Conservation (phyloP, 2,888 invertebrate species). For the Caenorhabditis imperialis region DNA sequence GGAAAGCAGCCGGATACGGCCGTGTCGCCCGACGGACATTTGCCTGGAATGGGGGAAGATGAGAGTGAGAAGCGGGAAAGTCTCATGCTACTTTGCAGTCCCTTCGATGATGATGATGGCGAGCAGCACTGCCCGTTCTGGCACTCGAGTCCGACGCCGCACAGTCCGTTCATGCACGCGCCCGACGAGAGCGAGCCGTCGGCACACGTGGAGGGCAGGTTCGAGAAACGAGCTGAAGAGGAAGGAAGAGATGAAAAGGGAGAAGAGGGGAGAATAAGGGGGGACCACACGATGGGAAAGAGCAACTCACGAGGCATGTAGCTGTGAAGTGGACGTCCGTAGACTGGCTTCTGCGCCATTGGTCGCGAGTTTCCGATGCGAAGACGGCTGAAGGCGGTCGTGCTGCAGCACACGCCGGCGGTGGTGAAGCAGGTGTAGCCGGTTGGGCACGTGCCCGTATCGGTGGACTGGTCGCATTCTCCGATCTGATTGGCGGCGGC, state of each 20-base stretch:
- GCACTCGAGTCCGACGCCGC: conserved; percentile 71
- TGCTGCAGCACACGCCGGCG: conserved; percentile 61
- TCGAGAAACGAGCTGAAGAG: conserved; percentile 49
- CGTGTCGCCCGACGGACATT: conserved; percentile 66
- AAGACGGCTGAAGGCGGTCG: conserved; percentile 52
- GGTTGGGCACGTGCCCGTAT: conserved; percentile 63
- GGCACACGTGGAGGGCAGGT: conserved; percentile 59
- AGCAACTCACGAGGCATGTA: conserved; percentile 66
- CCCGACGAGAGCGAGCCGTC: conserved; percentile 67
- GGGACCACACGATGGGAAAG: background rate
- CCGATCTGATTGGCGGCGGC: conserved; percentile 57
- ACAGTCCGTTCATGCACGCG: conserved; percentile 75
- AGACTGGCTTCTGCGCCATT: conserved; percentile 45
- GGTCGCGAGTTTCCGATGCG: conserved; percentile 36
- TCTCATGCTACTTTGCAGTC: conserved; percentile 31
- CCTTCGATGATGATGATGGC: conserved; percentile 23
- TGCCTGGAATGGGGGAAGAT: conserved; percentile 54
- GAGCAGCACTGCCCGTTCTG: conserved; percentile 66
- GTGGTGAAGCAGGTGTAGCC: conserved; percentile 64
- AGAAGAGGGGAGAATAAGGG: background rate
- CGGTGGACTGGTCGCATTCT: conserved; percentile 61
- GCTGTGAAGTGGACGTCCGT: conserved; percentile 61
- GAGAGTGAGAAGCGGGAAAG: background rate
- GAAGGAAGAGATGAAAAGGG: conserved; percentile 1
- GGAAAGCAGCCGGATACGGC: conserved; percentile 69